Conservation (phyloP, 2,113 vertebrate genomes). For the Nicator chloris region DNA sequence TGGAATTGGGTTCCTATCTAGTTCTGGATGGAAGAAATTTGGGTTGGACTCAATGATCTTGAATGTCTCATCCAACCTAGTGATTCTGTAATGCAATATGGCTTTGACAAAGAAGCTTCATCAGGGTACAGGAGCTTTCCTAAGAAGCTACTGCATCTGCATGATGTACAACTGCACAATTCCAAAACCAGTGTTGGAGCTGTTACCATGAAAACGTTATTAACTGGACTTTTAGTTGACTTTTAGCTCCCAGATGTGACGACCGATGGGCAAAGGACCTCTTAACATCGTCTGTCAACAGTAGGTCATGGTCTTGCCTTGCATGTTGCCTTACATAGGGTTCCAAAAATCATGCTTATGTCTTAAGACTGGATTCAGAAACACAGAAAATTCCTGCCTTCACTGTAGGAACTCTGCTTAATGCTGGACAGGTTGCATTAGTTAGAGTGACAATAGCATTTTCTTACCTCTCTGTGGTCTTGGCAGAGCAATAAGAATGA, state of each 20-base stretch:
- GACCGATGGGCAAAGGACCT: background rate
- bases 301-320: background rate
- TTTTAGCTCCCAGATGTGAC: background rate
- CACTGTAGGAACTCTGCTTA: background rate
- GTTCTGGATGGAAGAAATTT: background rate
- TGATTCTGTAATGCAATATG: background rate
- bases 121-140: background rate
- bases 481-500: background rate
- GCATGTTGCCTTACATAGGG: background rate
- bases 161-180: background rate
- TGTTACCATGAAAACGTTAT: accelerated
- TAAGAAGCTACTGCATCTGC: background rate
- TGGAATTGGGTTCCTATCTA: background rate
- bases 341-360: background rate
- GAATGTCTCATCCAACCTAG: background rate
- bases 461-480: background rate
- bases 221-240: background rate
- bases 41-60: background rate
- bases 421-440: background rate
- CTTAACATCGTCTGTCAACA: background rate
- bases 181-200: background rate
- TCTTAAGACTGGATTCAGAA: background rate
- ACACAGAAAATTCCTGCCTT: background rate
- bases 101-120: background rate
- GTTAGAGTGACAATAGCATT: background rate